These are phyloP conservation scores for Rotaria macrura DNA, from an alignment of 2,888 invertebrate genomes.

Conservation along the genomic window DNA sequence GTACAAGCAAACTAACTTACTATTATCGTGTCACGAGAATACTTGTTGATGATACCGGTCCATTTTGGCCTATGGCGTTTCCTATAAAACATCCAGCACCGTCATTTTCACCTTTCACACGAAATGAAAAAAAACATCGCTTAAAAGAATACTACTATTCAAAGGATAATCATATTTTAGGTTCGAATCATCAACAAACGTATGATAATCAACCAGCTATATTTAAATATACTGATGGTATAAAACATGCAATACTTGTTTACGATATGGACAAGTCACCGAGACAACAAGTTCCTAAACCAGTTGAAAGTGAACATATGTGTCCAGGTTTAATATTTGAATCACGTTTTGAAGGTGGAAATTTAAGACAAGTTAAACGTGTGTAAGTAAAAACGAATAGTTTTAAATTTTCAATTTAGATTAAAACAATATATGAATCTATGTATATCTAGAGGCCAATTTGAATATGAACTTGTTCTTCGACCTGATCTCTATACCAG, in stretches of 20 bases:
- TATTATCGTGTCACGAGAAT: background rate
- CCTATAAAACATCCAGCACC: background rate
- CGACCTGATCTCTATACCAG: conserved; percentile 57
- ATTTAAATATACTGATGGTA: conserved; percentile 38
- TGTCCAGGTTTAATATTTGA: conserved; percentile 60
- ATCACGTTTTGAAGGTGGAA: conserved; percentile 84
- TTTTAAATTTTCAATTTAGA: conserved; percentile 39
- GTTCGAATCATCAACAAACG: conserved; percentile 35
- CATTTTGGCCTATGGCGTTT: background rate
- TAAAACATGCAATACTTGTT: conserved; percentile 44
- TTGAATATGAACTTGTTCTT: conserved; percentile 78
- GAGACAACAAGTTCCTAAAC: conserved; percentile 39
- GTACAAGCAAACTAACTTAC: background rate
- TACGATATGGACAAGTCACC: conserved; percentile 45
- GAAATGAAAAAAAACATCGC: background rate
- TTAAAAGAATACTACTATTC: background rate
- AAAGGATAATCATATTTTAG: background rate
- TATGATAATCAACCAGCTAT: conserved; percentile 42
- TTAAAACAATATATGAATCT: background rate
- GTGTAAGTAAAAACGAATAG: conserved; percentile 55
- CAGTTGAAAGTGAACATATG: conserved; percentile 40
- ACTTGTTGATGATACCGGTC: background rate
- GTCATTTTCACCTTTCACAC: background rate
- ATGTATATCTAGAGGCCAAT: conserved; percentile 51
- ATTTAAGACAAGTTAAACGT: conserved; percentile 57